Percentiles rank a stretch among this genome's conserved stretches.
phyloP scores from a whole-genome alignment of 2,113 vertebrate genomes.

The Solenodon paradoxus region DNA sequence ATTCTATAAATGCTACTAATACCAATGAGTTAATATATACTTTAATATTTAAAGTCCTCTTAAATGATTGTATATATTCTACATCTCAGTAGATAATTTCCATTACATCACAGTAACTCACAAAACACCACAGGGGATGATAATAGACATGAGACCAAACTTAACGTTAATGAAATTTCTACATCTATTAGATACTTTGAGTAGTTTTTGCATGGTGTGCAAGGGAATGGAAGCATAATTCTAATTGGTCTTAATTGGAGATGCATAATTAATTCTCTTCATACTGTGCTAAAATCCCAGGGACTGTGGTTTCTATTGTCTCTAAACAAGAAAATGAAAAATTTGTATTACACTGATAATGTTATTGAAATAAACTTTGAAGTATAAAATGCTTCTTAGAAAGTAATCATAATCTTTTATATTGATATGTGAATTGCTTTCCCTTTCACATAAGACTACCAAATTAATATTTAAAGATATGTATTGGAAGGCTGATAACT shows the following conservation, averaged over 20 bases:
- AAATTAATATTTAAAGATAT: not conserved
- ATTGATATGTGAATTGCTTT: not conserved
- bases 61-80: not conserved
- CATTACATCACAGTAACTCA: not conserved
- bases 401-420: not conserved
- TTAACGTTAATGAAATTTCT: slow-evolving; percentile 44
- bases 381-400: not conserved
- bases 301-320: not conserved
- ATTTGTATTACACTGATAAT: not conserved
- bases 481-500: not conserved
- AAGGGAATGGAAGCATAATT: slow-evolving; percentile 20
- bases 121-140: not conserved
- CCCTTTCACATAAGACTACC: not conserved
- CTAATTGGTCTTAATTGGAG: slow-evolving; percentile 49
- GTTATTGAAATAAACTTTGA: not conserved
- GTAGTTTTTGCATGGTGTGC: slow-evolving; percentile 41
- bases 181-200: slow-evolving; percentile 23
- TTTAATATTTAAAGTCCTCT: not conserved
- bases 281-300: slow-evolving; percentile 16
- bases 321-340: not conserved
- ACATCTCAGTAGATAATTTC: not conserved
- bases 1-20: not conserved
- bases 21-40: not conserved
- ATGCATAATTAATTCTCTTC: slow-evolving; percentile 58
- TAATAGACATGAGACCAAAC: slow-evolving; percentile 9